Percentiles rank a stretch among this genome's conserved stretches.
Conservation (phyloP, 2,113 vertebrate species). For the Cyphomyrus discorhynchus region DNA sequence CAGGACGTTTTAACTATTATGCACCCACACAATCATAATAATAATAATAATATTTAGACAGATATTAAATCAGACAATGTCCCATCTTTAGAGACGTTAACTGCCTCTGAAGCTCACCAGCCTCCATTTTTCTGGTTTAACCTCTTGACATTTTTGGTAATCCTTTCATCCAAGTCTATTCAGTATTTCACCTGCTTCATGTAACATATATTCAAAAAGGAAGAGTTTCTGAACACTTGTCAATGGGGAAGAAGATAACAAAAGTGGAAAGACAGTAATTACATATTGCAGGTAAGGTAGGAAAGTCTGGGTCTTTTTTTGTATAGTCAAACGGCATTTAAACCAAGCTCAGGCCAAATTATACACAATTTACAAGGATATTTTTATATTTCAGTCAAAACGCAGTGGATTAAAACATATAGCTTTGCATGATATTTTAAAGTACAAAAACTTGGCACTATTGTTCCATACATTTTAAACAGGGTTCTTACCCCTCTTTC, state of each 20-base stretch:
- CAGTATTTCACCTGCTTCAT: not conserved
- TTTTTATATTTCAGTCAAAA: not conserved
- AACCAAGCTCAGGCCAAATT: not conserved
- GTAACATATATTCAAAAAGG: not conserved
- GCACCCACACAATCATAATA: not conserved
- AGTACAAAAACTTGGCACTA: not conserved
- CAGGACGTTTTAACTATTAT: not conserved
- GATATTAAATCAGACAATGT: not conserved
- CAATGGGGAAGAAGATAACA: not conserved
- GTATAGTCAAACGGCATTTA: not conserved
- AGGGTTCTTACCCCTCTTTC: not conserved
- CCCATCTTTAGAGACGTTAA: not conserved
- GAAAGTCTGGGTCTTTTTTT: not conserved
- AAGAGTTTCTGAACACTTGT: not conserved
- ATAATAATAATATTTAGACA: not conserved
- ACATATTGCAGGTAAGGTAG: not conserved
- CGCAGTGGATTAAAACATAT: not conserved
- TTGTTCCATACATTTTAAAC: not conserved
- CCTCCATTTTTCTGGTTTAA: not conserved
- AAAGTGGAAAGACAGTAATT: not conserved
- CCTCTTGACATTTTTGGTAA: not conserved
- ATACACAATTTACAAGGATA: not conserved
- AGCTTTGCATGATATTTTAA: not conserved
- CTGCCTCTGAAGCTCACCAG: not conserved
- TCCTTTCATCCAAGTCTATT: slow-evolving; percentile 5